A percentile compares a stretch with the other conserved stretches of the same genome.
phyloP scores from a whole-genome alignment of 2,888 invertebrate species.

The Zootermopsis nevadensis region DNA sequence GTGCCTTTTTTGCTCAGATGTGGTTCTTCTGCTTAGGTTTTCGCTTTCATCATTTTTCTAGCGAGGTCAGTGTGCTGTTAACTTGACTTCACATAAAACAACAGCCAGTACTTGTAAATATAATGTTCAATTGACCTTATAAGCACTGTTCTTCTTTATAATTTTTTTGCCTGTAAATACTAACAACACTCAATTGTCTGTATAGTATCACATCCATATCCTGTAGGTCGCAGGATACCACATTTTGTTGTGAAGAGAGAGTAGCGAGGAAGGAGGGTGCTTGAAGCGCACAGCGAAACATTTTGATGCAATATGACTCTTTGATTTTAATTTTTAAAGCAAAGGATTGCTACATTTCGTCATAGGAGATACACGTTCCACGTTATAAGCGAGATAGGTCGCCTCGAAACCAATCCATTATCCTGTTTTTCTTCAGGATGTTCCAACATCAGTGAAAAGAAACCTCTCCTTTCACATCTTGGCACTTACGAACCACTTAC shows the following conservation, averaged over 20 bases:
- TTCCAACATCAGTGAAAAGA: no score
- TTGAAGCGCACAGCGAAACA: no score
- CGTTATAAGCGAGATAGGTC: no score
- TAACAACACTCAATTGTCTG: slow-evolving; percentile 21
- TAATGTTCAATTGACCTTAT: slow-evolving; percentile 15
- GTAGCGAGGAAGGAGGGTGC: no score
- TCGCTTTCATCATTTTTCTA: background rate
- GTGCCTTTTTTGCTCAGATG: background rate
- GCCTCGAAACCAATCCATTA: no score
- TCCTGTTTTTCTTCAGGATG: no score
- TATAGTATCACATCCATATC: slow-evolving; percentile 24
- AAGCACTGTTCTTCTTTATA: slow-evolving; percentile 33
- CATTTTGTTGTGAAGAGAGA: slow-evolving; percentile 3
- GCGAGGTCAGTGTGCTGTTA: background rate
- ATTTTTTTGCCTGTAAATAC: slow-evolving; percentile 42
- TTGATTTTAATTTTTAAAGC: no score
- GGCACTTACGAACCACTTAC: no score
- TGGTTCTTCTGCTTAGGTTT: slow-evolving; percentile 14
- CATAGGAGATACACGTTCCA: no score
- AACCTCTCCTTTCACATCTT: no score
- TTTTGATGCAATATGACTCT: no score
- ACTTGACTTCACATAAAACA: background rate
- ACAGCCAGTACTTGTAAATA: slow-evolving; percentile 35
- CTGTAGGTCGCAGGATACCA: background rate
- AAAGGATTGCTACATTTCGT: no score